Conservation (phyloP, 2,113 vertebrate species). For the Rhadina sibilatrix region DNA sequence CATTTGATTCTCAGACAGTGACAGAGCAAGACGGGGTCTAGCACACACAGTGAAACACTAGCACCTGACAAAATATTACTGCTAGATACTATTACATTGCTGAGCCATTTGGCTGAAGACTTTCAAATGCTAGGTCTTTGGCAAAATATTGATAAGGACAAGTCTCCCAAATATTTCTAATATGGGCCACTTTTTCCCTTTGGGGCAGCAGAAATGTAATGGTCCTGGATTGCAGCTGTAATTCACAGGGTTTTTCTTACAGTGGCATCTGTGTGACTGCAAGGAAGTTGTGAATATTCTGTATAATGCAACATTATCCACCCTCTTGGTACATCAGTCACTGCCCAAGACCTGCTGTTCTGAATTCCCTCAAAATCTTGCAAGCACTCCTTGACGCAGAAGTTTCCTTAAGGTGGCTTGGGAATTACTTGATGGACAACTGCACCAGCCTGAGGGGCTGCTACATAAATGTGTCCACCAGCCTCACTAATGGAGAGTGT, state of each 20-base stretch:
- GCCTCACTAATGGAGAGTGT: not conserved
- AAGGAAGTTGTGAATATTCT: not conserved
- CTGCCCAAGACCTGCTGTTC: not conserved
- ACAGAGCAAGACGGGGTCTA: not conserved
- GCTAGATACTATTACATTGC: not conserved
- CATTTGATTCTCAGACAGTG: not conserved
- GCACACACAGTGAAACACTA: not conserved
- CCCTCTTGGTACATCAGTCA: not conserved
- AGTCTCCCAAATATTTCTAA: not conserved
- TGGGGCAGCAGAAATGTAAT: not conserved
- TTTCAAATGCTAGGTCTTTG: not conserved
- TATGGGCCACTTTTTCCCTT: not conserved
- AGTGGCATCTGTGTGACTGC: not conserved
- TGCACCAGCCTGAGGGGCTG: not conserved
- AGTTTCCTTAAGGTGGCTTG: not conserved
- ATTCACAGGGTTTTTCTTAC: not conserved
- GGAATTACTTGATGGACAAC: not conserved
- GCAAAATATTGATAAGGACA: not conserved
- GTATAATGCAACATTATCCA: not conserved
- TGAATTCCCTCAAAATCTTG: not conserved
- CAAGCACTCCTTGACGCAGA: not conserved
- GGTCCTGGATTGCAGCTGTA: not conserved
- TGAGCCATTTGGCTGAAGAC: not conserved
- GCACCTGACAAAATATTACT: not conserved
- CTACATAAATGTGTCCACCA: not conserved